Evolutionary conservation across 2,888 invertebrate genomes (phyloP), one percentile per base, ranked within the genome.

Genomic region (Scaptomyza polygonia): DNA sequence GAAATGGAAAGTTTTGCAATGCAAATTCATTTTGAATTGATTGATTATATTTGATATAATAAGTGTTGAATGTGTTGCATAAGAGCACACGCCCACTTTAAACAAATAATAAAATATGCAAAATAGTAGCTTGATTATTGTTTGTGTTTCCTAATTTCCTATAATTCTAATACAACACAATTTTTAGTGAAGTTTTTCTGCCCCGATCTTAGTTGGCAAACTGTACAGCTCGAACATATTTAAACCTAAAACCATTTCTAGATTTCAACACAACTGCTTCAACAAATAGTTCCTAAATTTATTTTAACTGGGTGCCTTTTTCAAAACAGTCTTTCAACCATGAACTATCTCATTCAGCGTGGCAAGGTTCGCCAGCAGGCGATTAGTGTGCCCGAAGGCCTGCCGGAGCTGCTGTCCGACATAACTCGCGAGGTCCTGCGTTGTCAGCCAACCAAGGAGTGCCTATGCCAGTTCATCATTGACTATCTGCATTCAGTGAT

Each of bases 391-490:
- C 96, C 96, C 0, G 93, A 94, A 56, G 96, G 96, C 0, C 90
- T 96, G 4, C 92, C 93, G 6, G 96, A 96, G 83, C 90, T 96
- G 44, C 94, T 96, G 92, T 92, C 93, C 45, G 96, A 96, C 89
- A 95, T 96, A 70, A 93, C 95, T 0, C 93, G 96, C 68, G 96
- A 96, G 92, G 95, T 96, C 2, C 89, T 96, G n/a, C 92, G 95
- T 70, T 92, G 92, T 12, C 94, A 95, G 82, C 96, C 96, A 0
- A 77, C 83, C 27, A 77, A 85, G 5, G 86, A 90, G 34, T 92
- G 95, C 62, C 90, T 95, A 3, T 94, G 94, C 89, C 91, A 92
- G 53, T 96, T 95, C 86, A 94, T 96, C 62, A 93, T 95, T 0
- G 93, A 95, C 85, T 96, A 96, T 88, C 90, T 95, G 34, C 93